A percentile compares a stretch with the other conserved stretches of the same genome.
phyloP scores from a whole-genome alignment of 1,140 invertebrate genomes.

The Nomia melanderi region DNA sequence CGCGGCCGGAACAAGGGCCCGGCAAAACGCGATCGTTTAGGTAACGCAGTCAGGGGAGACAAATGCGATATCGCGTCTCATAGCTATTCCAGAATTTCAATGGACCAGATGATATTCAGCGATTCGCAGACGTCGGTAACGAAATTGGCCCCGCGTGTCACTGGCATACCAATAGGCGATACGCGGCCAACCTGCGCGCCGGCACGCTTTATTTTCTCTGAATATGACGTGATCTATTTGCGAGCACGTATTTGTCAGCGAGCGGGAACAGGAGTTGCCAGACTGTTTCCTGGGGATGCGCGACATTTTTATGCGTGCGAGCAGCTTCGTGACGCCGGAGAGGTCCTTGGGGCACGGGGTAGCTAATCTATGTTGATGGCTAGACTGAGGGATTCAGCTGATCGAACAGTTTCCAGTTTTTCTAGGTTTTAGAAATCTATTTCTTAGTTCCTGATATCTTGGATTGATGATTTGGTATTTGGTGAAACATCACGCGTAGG shows the following conservation, averaged over 20 bases:
- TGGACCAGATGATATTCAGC: slow-evolving; percentile 71
- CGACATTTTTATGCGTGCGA: slow-evolving; percentile 15
- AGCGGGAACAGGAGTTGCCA: slow-evolving; percentile 6
- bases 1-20: slow-evolving; percentile 45
- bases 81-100: slow-evolving; percentile 68
- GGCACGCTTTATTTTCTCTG: slow-evolving; percentile 53
- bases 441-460: too few species aligned
- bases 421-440: too few species aligned
- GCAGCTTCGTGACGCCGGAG: too few species aligned
- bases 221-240: slow-evolving; percentile 46
- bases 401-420: too few species aligned
- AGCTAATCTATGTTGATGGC: too few species aligned
- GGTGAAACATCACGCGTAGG: too few species aligned
- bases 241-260: slow-evolving; percentile 44
- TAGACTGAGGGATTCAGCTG: too few species aligned
- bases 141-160: slow-evolving; percentile 67
- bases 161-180: slow-evolving; percentile 66
- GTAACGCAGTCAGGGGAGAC: slow-evolving; percentile 68
- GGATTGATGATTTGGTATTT: too few species aligned
- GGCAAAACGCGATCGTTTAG: slow-evolving; percentile 66
- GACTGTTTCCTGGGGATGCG: not conserved
- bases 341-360: too few species aligned
- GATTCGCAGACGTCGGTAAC: slow-evolving; percentile 68
- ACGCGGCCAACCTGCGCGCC: slow-evolving; percentile 8
- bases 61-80: slow-evolving; percentile 70